Evolutionary conservation across 2,797 vertebrate species (phyloP).

Genomic region (Galago senegalensis): DNA sequence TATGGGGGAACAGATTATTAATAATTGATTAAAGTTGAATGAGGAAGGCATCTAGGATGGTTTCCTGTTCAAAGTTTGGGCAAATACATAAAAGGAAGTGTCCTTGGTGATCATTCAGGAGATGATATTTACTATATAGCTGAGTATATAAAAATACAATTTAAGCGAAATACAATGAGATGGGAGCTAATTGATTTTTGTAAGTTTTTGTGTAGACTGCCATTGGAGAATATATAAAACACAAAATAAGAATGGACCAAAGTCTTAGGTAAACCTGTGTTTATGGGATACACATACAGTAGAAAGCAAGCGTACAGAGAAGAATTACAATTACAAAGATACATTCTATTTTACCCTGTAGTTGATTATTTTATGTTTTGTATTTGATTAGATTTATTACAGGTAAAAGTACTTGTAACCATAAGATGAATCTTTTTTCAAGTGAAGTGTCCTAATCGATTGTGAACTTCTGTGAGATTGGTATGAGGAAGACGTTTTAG

Average conservation of each 20-base stretch:
- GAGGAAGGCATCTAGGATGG: not conserved
- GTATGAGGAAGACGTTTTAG: not conserved
- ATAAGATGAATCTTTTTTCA: not conserved
- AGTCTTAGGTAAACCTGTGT: not conserved
- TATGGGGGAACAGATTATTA: not conserved
- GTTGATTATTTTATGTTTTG: not conserved
- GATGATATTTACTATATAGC: not conserved
- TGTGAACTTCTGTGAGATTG: not conserved
- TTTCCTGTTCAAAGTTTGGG: not conserved
- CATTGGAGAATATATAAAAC: not conserved
- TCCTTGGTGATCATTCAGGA: not conserved
- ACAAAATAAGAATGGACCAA: not conserved
- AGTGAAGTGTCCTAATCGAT: not conserved
- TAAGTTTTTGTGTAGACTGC: not conserved
- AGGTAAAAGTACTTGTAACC: not conserved
- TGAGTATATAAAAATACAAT: not conserved
- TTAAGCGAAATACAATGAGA: not conserved
- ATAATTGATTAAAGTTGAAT: not conserved
- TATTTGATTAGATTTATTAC: not conserved
- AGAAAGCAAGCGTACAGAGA: no score
- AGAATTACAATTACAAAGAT: fast-evolving
- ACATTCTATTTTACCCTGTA: not conserved
- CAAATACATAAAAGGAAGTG: not conserved
- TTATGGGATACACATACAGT: not conserved
- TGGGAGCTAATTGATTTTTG: not conserved